A percentile compares a stretch with the other conserved stretches of the same genome.
Evolutionary conservation across 2,797 vertebrate genomes (phyloP).

Genomic region (Rallus crepitans): DNA sequence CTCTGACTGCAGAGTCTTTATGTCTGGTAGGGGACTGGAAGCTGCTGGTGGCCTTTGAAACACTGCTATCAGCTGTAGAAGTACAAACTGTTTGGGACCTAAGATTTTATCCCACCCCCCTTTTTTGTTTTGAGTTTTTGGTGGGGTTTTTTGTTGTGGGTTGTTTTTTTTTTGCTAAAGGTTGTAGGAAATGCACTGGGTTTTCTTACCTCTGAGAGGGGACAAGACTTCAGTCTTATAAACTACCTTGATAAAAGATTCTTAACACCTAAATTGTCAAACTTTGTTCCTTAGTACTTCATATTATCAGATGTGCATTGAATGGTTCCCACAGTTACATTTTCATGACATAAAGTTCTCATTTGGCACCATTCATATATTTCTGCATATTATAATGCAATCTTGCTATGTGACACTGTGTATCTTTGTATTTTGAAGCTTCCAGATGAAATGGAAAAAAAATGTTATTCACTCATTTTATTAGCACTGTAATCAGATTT

Average conservation of each 20-base stretch:
- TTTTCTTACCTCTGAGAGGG: constrained; percentile 10
- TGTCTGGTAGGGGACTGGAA: constrained; percentile 48
- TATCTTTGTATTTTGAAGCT: constrained; percentile 45
- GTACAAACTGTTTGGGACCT: constrained; percentile 24
- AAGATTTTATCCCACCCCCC: not conserved
- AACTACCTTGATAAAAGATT: constrained; percentile 9
- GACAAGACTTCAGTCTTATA: constrained; percentile 17
- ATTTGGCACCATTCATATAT: constrained; percentile 8
- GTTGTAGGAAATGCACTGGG: not conserved
- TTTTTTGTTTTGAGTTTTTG: not conserved
- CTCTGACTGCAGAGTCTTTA: constrained; percentile 20
- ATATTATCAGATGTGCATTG: not conserved
- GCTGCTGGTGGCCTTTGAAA: constrained; percentile 41
- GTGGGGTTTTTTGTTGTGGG: not conserved
- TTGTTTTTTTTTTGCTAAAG: not conserved
- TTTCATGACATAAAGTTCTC: not conserved
- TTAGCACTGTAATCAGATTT: constrained; percentile 74
- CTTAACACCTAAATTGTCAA: constrained; percentile 3
- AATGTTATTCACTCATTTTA: constrained; percentile 61
- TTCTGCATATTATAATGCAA: not conserved
- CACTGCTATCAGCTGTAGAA: not conserved
- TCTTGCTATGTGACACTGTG: constrained; percentile 17
- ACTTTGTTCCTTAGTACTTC: constrained; percentile 37
- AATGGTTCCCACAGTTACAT: constrained; percentile 26
- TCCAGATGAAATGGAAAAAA: constrained; percentile 54